Percentiles rank a stretch among this genome's conserved stretches.
phyloP scores from a whole-genome alignment of 2,113 vertebrate species.

The Phoenicopterus ruber region DNA sequence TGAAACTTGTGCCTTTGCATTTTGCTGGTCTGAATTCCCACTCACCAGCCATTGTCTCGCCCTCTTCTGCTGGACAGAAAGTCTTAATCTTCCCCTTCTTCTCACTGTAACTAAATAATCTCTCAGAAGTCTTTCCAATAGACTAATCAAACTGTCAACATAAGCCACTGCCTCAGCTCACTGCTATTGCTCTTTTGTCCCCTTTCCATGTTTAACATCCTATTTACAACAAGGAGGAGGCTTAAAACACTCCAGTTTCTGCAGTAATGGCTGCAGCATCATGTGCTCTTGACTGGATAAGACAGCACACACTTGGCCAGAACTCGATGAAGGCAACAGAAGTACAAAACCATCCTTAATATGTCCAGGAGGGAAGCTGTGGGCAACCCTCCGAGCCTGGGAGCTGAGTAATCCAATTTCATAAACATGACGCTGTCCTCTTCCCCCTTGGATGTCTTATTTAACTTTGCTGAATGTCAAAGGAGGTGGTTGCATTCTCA shows the following conservation, averaged over 20 bases:
- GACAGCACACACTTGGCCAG: not conserved
- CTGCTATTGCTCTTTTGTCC: constrained; percentile 57
- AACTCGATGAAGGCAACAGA: not conserved
- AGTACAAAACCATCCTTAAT: not conserved
- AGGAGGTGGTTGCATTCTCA: not conserved
- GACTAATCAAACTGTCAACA: constrained; percentile 65
- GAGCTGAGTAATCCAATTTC: not conserved
- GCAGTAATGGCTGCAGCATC: not conserved
- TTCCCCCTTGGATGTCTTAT: not conserved
- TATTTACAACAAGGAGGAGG: constrained; percentile 38
- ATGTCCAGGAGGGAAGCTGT: not conserved
- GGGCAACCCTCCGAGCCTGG: not conserved
- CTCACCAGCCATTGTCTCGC: constrained; percentile 46
- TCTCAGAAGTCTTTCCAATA: constrained; percentile 64
- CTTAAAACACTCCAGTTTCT: not conserved
- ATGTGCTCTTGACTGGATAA: not conserved
- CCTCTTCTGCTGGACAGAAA: constrained; percentile 39
- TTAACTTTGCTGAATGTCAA: not conserved
- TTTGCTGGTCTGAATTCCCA: not conserved
- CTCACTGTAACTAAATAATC: constrained; percentile 55
- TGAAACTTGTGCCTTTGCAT: not conserved
- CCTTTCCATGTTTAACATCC: constrained; percentile 28
- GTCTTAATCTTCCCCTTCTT: constrained; percentile 62
- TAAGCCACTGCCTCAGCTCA: constrained; percentile 51
- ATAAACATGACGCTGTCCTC: not conserved